Percentiles rank a stretch among this genome's conserved stretches.
These are phyloP conservation scores for Aplysina aerophoba DNA, from an alignment of 37 sponge, comb jelly and placozoan genomes.

Conservation along the genomic window DNA sequence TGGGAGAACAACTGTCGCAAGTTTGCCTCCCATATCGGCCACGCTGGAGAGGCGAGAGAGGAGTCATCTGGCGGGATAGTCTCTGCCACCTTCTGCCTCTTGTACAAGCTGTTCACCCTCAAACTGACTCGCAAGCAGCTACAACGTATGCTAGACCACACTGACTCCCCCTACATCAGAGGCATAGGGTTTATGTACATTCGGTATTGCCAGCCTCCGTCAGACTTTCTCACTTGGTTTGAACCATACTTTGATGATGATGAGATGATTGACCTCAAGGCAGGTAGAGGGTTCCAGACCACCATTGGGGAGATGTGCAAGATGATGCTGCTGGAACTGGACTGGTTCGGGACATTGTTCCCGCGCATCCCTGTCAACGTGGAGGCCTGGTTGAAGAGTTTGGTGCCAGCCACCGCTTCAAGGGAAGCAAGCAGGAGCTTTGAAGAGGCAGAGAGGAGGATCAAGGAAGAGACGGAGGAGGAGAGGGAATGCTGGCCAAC, in stretches of 20 bases:
- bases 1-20: constrained; percentile 99
- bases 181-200: constrained; percentile 96
- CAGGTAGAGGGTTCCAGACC: constrained; percentile 88
- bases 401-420: background rate
- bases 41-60: constrained; percentile 64
- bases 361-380: constrained; percentile 90
- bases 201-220: constrained; percentile 97
- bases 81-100: constrained; percentile 92
- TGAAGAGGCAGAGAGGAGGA: too few relatives aligned
- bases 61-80: constrained; percentile 98
- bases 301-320: constrained; percentile 94
- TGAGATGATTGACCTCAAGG: constrained; percentile 97
- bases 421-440: background rate
- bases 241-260: constrained; percentile 90
- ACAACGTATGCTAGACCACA: constrained; percentile 89
- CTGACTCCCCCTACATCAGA: constrained; percentile 91
- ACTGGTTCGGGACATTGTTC: constrained; percentile 98
- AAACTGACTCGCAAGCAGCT: constrained; percentile 96
- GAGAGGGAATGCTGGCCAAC: too few relatives aligned
- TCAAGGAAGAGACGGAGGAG: too few relatives aligned
- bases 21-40: constrained; percentile 93
- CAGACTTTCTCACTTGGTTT: constrained; percentile 96
- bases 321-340: constrained; percentile 90
- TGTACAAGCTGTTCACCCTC: constrained; percentile 97
- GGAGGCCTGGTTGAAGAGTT: constrained; percentile 35